These are phyloP conservation scores for Xenopus tropicalis DNA, from an alignment of 2,113 vertebrate genomes.

Conservation along the genomic window DNA sequence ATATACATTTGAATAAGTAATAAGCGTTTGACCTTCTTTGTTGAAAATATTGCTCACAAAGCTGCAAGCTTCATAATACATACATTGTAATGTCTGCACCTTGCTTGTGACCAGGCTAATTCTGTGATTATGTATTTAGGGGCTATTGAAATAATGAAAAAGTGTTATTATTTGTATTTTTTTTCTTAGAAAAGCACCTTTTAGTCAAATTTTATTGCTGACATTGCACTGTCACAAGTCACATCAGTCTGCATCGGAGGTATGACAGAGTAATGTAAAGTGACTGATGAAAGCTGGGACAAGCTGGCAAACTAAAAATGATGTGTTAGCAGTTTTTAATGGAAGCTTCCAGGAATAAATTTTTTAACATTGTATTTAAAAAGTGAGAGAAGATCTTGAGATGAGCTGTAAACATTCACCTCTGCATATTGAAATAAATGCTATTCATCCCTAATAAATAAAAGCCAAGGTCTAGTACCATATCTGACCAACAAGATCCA, in stretches of 20 bases:
- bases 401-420: conserved; percentile 5
- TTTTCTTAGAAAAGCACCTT: conserved; percentile 44
- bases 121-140: conserved; percentile 24
- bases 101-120: conserved; percentile 15
- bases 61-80: conserved; percentile 22
- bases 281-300: conserved; percentile 62
- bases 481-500: background rate
- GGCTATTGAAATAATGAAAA: conserved; percentile 5
- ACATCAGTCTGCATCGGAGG: conserved; percentile 63
- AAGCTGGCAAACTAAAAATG: conserved; percentile 52
- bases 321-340: conserved; percentile 60
- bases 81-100: background rate
- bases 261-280: conserved; percentile 65
- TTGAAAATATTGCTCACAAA: conserved; percentile 55
- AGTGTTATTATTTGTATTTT: background rate
- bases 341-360: conserved; percentile 54
- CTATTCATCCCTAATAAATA: background rate
- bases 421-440: background rate
- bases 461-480: background rate
- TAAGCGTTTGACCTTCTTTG: conserved; percentile 58
- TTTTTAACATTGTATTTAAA: conserved; percentile 49
- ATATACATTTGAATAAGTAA: conserved; percentile 71
- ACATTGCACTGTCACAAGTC: conserved; percentile 59
- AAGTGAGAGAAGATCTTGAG: conserved; percentile 35
- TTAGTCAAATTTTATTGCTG: conserved; percentile 56